Evolutionary conservation across 2,888 invertebrate species (phyloP).

Genomic region (Napeogenes sylphis): DNA sequence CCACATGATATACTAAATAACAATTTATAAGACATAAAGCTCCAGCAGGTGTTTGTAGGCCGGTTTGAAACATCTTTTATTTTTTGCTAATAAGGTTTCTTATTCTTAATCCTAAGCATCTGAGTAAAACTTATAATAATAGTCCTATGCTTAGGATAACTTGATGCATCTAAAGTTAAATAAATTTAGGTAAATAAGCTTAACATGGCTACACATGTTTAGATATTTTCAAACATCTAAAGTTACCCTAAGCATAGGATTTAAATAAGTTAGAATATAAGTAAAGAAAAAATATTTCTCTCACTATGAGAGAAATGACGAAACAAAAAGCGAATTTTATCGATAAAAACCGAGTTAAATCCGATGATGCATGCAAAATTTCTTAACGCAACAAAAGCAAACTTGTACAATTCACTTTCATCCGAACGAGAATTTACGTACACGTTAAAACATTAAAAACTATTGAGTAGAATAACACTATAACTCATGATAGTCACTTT

Average conservation of each 20-base stretch:
- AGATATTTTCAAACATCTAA: too few relatives aligned
- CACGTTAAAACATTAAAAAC: background rate
- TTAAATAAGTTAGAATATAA: too few relatives aligned
- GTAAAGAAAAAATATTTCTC: slow-evolving; percentile 1
- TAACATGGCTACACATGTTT: too few relatives aligned
- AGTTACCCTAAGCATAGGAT: too few relatives aligned
- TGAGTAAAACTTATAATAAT: too few relatives aligned
- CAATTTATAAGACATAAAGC: background rate
- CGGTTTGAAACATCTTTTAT: background rate
- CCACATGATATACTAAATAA: background rate
- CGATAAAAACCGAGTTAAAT: slow-evolving; percentile 31
- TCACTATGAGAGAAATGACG: slow-evolving; percentile 11
- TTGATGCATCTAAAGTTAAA: background rate
- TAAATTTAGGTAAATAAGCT: too few relatives aligned
- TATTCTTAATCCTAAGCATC: too few relatives aligned
- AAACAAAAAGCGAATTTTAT: slow-evolving; percentile 22
- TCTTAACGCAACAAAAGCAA: slow-evolving; percentile 35
- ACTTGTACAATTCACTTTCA: slow-evolving; percentile 37
- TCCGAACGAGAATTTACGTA: slow-evolving; percentile 12
- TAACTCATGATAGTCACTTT: too few relatives aligned
- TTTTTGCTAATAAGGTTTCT: background rate
- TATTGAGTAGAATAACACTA: too few relatives aligned
- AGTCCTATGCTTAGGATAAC: background rate
- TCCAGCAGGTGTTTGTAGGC: background rate
- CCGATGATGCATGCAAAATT: slow-evolving; percentile 39